Evolutionary conservation across 2,888 invertebrate genomes (phyloP).

Genomic region (Marasmarcha lunaedactyla): DNA sequence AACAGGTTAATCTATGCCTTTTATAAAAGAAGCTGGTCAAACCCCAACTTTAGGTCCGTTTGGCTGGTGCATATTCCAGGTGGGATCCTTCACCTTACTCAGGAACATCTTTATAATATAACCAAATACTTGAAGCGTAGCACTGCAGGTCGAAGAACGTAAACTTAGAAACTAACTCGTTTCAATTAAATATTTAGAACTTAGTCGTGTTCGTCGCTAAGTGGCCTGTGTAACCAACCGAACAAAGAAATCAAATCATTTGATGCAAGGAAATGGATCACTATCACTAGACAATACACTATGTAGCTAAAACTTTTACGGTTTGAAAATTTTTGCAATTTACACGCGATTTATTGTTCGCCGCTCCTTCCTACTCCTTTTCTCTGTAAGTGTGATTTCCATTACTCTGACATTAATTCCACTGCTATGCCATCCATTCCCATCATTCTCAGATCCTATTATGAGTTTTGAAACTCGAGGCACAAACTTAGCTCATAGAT

Average conservation of each 20-base stretch:
- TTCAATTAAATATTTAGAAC: no score
- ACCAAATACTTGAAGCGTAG: no score
- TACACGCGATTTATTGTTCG: slow-evolving; percentile 64
- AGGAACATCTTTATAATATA: no score
- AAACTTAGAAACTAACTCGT: no score
- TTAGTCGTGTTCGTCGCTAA: no score
- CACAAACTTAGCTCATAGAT: slow-evolving; percentile 82
- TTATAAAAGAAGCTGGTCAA: no score
- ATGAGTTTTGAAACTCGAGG: slow-evolving; percentile 94
- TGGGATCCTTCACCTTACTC: no score
- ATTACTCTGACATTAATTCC: slow-evolving; percentile 52
- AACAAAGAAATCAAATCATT: slow-evolving; percentile 10
- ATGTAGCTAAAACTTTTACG: slow-evolving; percentile 36
- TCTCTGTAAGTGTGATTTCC: slow-evolving; percentile 43
- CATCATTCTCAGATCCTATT: slow-evolving; percentile 89
- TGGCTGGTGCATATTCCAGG: no score
- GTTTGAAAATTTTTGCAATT: slow-evolving; percentile 49
- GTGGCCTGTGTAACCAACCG: no score
- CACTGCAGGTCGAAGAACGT: no score
- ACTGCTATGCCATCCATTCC: slow-evolving; percentile 55
- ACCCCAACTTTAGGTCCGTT: no score
- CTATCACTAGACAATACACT: slow-evolving; percentile 27
- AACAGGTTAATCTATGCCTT: no score
- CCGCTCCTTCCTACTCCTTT: slow-evolving; percentile 52
- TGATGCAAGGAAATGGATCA: slow-evolving; percentile 25